Base-by-base conservation (phyloP, 2,113 vertebrate species). In the Mola mola region DNA sequence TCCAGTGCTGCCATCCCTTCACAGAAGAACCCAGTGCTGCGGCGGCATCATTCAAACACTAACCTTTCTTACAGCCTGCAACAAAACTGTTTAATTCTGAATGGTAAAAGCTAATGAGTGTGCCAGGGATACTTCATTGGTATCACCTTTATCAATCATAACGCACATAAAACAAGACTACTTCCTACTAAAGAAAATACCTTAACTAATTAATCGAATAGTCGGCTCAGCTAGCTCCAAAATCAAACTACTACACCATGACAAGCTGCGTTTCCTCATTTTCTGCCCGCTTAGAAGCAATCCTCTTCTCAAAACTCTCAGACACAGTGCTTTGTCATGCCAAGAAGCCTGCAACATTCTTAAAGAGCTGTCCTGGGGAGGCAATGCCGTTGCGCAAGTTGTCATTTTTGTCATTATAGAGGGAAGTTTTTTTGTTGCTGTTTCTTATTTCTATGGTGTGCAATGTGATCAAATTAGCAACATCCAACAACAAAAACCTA, bases 211-310 rank as follows among this genome's bases (percentile, higher is more conserved):
- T 16, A 55, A 16, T 13, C 1, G n/a, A n/a, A n/a, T n/a, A n/a
- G n/a, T n/a, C n/a, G n/a, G n/a, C n/a, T n/a, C n/a, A n/a, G n/a
- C n/a, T n/a, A n/a, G n/a, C n/a, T n/a, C n/a, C n/a, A n/a, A n/a
- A n/a, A n/a, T n/a, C n/a, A n/a, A n/a, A n/a, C n/a, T n/a, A n/a
- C 33, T 4, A 13, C 33, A 34, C 11, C 9, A 13, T 15, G 13
- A 34, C n/a, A 34, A 34, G 11, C 26, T 21, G 6, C 29, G 46
- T 58, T 82, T 80, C 70, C 66, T 66, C 38, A n/a, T 64, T 33
- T 29, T 47, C 11, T 34, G 46, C n/a, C 16, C 1, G 26, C 11
- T 4, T 28, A 8, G 41, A 60, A 9, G 31, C 19, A 5, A 22
- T 13, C 24, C 36, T 42, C 37, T 20, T 71, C 57, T 69, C 26